Evolutionary conservation across 2,888 invertebrate species (phyloP).

Genomic region (Gastrophysa polygoni): DNA sequence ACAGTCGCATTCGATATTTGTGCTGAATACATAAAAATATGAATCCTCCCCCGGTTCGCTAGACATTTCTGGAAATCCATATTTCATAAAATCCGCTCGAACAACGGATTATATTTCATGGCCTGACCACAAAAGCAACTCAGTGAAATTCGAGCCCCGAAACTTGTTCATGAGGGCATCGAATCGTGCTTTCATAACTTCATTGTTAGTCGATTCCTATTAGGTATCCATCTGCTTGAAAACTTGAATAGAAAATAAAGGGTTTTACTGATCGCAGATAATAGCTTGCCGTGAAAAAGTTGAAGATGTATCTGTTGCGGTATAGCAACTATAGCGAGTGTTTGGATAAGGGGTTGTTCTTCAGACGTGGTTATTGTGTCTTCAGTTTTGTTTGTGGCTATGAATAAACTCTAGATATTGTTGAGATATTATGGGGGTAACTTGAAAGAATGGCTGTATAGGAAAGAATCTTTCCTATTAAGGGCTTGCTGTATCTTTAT

Average conservation of each 20-base stretch:
- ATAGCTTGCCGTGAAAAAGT: constrained; percentile 39
- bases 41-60: not conserved
- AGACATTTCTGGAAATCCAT: constrained; percentile 24
- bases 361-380: not conserved
- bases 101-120: constrained; percentile 22
- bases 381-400: not conserved
- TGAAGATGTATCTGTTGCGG: constrained; percentile 30
- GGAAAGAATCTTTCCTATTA: too few relatives aligned
- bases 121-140: constrained; percentile 22
- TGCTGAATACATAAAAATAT: not conserved
- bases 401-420: not conserved
- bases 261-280: constrained; percentile 45
- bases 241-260: constrained; percentile 33
- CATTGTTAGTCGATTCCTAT: constrained; percentile 10
- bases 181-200: constrained; percentile 16
- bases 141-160: constrained; percentile 35
- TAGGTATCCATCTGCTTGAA: constrained; percentile 25
- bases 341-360: constrained; percentile 5
- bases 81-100: constrained; percentile 13
- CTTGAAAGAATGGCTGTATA: too few relatives aligned
- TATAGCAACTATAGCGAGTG: too few relatives aligned
- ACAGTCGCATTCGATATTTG: not conserved
- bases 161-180: constrained; percentile 33
- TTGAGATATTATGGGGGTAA: too few relatives aligned
- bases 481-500: too few relatives aligned